Conservation (phyloP, 2,797 vertebrate genomes). For the Hyperoplus lanceolatus region DNA sequence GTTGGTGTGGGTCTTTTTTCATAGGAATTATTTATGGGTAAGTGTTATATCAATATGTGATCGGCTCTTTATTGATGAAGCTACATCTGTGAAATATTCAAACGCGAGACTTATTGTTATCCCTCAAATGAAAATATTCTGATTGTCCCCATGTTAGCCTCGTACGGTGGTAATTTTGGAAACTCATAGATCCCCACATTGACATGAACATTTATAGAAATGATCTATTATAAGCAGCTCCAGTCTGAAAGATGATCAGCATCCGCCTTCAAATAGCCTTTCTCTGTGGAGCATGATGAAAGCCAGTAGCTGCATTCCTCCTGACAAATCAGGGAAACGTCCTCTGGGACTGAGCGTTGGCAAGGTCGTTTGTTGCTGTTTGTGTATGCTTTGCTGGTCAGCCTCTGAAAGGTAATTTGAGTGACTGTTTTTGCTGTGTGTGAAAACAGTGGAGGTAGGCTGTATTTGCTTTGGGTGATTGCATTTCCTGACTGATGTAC, state of each 20-base stretch:
- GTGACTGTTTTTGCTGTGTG: conserved; percentile 65
- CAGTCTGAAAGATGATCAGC: neutral
- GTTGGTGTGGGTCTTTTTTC: neutral
- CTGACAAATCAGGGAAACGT: conserved; percentile 41
- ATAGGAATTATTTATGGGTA: neutral
- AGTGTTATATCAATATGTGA: neutral
- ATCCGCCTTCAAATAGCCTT: conserved; percentile 3
- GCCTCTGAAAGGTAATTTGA: conserved; percentile 60
- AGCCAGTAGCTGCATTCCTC: conserved; percentile 19
- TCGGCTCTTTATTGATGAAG: neutral
- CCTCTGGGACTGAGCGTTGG: conserved; percentile 51
- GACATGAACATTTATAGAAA: neutral
- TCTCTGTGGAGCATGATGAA: conserved; percentile 15
- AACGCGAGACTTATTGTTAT: neutral
- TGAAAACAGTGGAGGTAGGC: conserved; percentile 67
- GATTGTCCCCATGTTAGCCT: neutral
- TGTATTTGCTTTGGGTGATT: conserved; percentile 78
- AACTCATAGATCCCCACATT: neutral
- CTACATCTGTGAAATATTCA: neutral
- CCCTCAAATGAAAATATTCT: neutral
- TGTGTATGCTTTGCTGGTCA: conserved; percentile 69
- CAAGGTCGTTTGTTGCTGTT: conserved; percentile 62
- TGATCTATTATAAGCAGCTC: neutral
- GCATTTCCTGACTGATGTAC: conserved; percentile 74
- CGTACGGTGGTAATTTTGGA: neutral